phyloP scores from a whole-genome alignment of 2,888 invertebrate species.

The Physocephala rufipes region DNA sequence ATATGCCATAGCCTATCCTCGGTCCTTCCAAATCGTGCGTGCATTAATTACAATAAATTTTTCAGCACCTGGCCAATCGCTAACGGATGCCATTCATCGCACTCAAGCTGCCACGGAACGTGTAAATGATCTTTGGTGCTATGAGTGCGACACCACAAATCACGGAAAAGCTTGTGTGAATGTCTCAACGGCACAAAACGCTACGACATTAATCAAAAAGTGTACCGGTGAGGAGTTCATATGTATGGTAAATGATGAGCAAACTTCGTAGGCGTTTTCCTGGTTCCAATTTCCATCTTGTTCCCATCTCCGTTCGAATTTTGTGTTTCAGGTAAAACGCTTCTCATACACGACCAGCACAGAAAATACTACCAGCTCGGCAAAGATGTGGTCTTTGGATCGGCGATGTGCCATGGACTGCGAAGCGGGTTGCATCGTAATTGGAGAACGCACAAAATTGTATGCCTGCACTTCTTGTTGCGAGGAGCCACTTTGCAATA shows the following conservation, averaged over 20 bases:
- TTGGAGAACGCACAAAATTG: slow-evolving; percentile 87
- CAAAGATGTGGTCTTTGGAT: slow-evolving; percentile 84
- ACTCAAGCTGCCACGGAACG: slow-evolving; percentile 83
- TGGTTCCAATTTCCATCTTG: background rate
- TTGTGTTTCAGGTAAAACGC: slow-evolving; percentile 73
- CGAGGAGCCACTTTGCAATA: slow-evolving; percentile 80
- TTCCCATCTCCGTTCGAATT: background rate
- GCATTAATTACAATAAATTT: slow-evolving; percentile 48
- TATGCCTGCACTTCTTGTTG: slow-evolving; percentile 90
- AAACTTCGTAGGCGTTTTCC: background rate
- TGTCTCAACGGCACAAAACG: slow-evolving; percentile 67
- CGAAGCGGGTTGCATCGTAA: slow-evolving; percentile 87
- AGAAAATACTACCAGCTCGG: slow-evolving; percentile 79
- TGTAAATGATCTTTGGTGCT: slow-evolving; percentile 81
- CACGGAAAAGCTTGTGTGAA: slow-evolving; percentile 78
- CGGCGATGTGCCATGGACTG: slow-evolving; percentile 84
- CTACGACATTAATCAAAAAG: slow-evolving; percentile 73
- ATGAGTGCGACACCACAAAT: slow-evolving; percentile 80
- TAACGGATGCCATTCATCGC: slow-evolving; percentile 70
- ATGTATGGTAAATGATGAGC: slow-evolving; percentile 74
- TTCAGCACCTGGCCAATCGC: slow-evolving; percentile 47
- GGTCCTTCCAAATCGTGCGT: slow-evolving; percentile 45
- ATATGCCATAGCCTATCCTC: background rate
- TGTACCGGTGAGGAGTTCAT: slow-evolving; percentile 78
- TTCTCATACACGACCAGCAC: slow-evolving; percentile 85